Conservation (phyloP, 1,140 invertebrate genomes). For the Aphelenchoides fujianensis region DNA sequence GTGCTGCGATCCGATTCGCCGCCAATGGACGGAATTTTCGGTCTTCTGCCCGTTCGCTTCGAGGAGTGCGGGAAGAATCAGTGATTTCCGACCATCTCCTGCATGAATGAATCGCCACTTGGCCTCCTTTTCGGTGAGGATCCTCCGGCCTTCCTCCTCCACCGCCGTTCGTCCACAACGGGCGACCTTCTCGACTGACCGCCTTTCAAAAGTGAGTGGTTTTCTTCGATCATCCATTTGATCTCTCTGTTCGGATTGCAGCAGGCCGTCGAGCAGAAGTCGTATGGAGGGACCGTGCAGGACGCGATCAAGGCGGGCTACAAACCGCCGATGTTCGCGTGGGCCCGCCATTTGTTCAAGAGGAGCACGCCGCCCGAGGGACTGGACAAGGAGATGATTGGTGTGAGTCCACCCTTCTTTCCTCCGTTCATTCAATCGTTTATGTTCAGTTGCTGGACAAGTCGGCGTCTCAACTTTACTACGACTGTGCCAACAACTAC, state of each 20-base stretch:
- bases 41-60: too few relatives aligned
- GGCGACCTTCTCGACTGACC: too few relatives aligned
- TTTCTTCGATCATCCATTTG: background rate
- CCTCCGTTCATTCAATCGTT: too few relatives aligned
- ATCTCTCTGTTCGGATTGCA: background rate
- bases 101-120: background rate
- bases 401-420: too few relatives aligned
- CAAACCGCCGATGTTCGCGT: background rate
- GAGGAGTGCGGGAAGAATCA: too few relatives aligned
- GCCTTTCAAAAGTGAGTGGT: background rate
- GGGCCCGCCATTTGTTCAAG: too few relatives aligned
- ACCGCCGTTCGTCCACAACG: too few relatives aligned
- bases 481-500: slow-evolving; percentile 41
- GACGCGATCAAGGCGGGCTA: background rate
- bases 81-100: too few relatives aligned
- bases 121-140: background rate
- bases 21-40: too few relatives aligned
- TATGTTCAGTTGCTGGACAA: slow-evolving; percentile 38
- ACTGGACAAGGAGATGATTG: too few relatives aligned
- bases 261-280: background rate
- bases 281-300: background rate
- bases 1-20: too few relatives aligned
- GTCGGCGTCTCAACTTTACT: slow-evolving; percentile 36
- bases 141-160: background rate
- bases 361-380: too few relatives aligned